Percentiles rank a stretch among this genome's conserved stretches.
These are phyloP conservation scores for Pedicia rivosa DNA, from an alignment of 2,888 invertebrate species.

Conservation along the genomic window DNA sequence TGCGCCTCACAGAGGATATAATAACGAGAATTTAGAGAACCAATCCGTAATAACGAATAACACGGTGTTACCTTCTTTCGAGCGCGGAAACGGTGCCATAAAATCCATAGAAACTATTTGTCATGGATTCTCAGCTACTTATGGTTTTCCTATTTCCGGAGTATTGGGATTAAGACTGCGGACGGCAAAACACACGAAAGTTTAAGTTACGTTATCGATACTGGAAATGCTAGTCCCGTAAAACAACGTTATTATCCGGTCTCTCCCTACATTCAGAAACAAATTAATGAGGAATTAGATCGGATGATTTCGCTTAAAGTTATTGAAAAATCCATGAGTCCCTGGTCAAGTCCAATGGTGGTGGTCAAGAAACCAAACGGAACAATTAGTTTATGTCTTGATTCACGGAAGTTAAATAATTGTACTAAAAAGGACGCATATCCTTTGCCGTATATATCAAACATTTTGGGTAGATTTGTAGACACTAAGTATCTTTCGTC, in stretches of 20 bases:
- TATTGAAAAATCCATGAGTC: constrained; percentile 17
- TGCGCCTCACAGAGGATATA: no score
- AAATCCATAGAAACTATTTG: no score
- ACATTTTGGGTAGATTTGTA: constrained; percentile 6
- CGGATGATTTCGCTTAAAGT: constrained; percentile 17
- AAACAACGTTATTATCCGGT: constrained; percentile 13
- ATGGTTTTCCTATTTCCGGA: no score
- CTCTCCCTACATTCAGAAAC: constrained; percentile 12
- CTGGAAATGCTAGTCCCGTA: constrained; percentile 10
- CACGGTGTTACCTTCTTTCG: no score
- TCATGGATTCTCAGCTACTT: no score
- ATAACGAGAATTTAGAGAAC: no score
- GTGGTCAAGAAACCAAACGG: constrained; percentile 12
- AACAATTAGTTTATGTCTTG: constrained; percentile 1
- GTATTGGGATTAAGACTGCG: no score
- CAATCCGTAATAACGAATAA: no score
- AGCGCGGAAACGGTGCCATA: no score
- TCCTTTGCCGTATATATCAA: constrained; percentile 4
- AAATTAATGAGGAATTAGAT: constrained; percentile 16
- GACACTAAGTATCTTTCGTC: constrained; percentile 15
- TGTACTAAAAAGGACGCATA: constrained; percentile 5
- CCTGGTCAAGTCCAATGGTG: constrained; percentile 18
- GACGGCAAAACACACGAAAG: no score
- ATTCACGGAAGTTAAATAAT: constrained; percentile 2
- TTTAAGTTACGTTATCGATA: no score